A percentile compares a stretch with the other conserved stretches of the same genome.
phyloP scores from a whole-genome alignment of 2,113 vertebrate genomes.

The Zosterops lateralis region DNA sequence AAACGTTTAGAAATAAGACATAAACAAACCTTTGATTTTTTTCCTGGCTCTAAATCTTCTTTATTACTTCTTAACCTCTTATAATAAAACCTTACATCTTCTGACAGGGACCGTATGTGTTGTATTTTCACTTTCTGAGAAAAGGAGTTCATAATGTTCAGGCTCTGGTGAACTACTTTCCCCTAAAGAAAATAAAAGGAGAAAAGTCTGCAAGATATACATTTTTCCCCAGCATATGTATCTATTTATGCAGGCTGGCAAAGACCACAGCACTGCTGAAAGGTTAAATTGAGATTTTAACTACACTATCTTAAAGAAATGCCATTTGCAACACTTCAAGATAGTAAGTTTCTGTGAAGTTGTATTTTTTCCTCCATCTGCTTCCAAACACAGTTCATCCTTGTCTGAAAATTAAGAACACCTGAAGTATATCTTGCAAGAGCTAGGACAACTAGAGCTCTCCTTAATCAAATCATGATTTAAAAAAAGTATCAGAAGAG shows the following conservation, averaged over 20 bases:
- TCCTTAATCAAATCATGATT: neutral
- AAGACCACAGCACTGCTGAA: neutral
- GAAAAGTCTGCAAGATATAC: neutral
- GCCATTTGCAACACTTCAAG: neutral
- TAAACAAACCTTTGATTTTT: slow-evolving; percentile 90
- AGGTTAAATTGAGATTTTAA: neutral
- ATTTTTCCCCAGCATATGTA: neutral
- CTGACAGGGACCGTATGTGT: slow-evolving; percentile 89
- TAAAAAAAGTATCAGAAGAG: neutral
- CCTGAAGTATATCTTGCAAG: neutral
- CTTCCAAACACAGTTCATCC: neutral
- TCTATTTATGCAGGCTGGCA: neutral
- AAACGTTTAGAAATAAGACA: neutral
- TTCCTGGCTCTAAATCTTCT: slow-evolving; percentile 91
- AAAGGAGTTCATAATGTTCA: slow-evolving; percentile 94
- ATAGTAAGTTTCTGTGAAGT: neutral
- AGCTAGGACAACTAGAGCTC: neutral
- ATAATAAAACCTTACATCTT: slow-evolving; percentile 93
- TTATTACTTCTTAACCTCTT: slow-evolving; percentile 90
- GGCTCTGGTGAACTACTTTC: slow-evolving; percentile 92
- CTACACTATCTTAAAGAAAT: neutral
- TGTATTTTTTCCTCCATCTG: neutral
- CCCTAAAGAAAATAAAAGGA: slow-evolving; percentile 76
- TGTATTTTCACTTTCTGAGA: slow-evolving; percentile 94
- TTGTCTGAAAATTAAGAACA: neutral